These are phyloP conservation scores for Manacus vitellinus DNA, from an alignment of 2,113 vertebrate genomes.

Conservation along the genomic window DNA sequence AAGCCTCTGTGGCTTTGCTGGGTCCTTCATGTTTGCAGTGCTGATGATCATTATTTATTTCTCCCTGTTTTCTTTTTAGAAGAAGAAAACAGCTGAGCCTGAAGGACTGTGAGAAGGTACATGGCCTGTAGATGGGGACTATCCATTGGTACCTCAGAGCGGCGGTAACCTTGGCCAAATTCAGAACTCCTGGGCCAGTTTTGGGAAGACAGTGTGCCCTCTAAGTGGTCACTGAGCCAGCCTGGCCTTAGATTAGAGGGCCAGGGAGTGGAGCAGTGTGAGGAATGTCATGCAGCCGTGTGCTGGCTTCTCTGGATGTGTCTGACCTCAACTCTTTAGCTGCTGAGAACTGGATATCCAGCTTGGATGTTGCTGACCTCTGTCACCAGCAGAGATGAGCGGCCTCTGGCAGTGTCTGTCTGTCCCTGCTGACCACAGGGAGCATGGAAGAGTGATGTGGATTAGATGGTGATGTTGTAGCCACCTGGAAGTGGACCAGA, in stretches of 20 bases:
- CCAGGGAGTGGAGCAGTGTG: neutral
- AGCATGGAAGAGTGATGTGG: neutral
- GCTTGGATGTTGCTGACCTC: conserved; percentile 10
- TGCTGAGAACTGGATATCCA: conserved; percentile 38
- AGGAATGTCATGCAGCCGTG: neutral
- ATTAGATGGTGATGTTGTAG: conserved; percentile 22
- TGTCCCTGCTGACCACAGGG: conserved; percentile 27
- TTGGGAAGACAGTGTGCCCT: neutral
- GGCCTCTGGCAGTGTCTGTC: conserved; percentile 1
- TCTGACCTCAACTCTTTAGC: conserved; percentile 50
- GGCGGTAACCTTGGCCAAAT: neutral
- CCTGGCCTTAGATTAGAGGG: neutral
- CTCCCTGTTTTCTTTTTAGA: conserved; percentile 14
- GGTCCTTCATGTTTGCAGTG: neutral
- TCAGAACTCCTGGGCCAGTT: neutral
- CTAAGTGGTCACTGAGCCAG: neutral
- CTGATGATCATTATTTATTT: neutral
- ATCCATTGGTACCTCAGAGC: neutral
- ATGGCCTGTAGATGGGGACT: neutral
- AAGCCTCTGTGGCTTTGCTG: neutral
- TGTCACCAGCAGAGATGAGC: conserved; percentile 27
- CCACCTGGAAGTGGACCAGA: conserved; percentile 16
- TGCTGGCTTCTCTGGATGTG: conserved; percentile 40
- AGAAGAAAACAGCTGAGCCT: conserved; percentile 52
- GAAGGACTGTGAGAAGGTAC: conserved; percentile 59